These are phyloP conservation scores for Nowickia ferox DNA, from an alignment of 2,888 invertebrate species.

Conservation along the genomic window DNA sequence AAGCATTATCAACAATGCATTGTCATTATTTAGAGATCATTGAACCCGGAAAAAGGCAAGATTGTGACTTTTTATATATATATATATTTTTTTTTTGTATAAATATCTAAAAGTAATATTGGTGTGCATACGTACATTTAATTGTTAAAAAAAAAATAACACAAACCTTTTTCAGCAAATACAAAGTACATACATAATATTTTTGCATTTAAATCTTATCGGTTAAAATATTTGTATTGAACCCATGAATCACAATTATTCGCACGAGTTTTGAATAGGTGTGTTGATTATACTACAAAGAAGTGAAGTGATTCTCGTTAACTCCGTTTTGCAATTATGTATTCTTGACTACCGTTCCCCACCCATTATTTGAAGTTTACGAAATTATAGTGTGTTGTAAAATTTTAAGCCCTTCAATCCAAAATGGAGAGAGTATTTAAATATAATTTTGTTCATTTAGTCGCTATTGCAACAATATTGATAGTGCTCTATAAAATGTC, in stretches of 20 bases:
- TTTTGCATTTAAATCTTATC: conserved; percentile 48
- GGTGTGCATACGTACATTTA: conserved; percentile 5
- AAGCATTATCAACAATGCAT: conserved; percentile 22
- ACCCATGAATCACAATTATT: conserved; percentile 49
- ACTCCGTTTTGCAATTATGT: not conserved
- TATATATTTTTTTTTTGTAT: conserved; percentile 1
- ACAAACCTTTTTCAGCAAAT: conserved; percentile 4
- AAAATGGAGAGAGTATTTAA: not conserved
- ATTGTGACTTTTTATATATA: too few species aligned
- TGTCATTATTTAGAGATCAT: conserved; percentile 27
- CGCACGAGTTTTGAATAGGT: not conserved
- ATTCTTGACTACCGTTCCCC: not conserved
- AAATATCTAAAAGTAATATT: conserved; percentile 35
- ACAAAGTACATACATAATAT: conserved; percentile 17
- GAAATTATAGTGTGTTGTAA: not conserved
- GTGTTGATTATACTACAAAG: not conserved
- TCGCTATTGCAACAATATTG: not conserved
- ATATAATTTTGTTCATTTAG: not conserved
- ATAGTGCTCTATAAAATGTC: not conserved
- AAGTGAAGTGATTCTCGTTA: not conserved
- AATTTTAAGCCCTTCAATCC: not conserved
- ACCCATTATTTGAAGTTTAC: conserved; percentile 19
- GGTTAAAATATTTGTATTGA: conserved; percentile 46
- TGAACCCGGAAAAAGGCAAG: conserved; percentile 60
- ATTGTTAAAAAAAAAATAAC: not conserved